These are phyloP conservation scores for Lucifuga dentata DNA, from an alignment of 2,113 vertebrate species.

Conservation along the genomic window DNA sequence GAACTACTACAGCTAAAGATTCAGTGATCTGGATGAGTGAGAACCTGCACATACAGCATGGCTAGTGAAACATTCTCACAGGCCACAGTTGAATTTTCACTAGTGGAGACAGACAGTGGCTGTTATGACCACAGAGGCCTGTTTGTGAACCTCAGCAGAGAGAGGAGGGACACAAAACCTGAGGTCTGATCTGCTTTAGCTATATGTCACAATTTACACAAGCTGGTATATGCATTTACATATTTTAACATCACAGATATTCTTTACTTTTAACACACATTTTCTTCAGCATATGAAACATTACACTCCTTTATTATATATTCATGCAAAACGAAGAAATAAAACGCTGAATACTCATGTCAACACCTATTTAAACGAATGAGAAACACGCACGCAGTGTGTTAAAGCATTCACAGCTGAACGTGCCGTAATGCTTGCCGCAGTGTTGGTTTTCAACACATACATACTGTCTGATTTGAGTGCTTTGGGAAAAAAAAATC, in stretches of 20 bases:
- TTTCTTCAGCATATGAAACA: neutral
- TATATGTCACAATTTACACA: neutral
- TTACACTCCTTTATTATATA: neutral
- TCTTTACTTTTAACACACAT: too few relatives aligned
- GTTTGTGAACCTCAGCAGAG: too few relatives aligned
- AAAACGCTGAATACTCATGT: constrained; percentile 18
- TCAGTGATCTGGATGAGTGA: too few relatives aligned
- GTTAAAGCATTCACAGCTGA: constrained; percentile 36
- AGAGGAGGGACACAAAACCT: too few relatives aligned
- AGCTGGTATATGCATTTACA: neutral
- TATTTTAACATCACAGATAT: neutral
- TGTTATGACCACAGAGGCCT: too few relatives aligned
- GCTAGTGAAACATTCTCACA: too few relatives aligned
- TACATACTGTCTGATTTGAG: constrained; percentile 45
- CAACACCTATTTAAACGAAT: constrained; percentile 22
- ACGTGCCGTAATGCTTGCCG: constrained; percentile 36
- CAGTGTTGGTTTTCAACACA: constrained; percentile 54
- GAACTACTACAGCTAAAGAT: too few relatives aligned
- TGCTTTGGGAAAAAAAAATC: constrained; percentile 13
- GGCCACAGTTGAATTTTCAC: too few relatives aligned
- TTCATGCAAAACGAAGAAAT: constrained; percentile 5
- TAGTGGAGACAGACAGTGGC: too few relatives aligned
- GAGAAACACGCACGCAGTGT: constrained; percentile 41
- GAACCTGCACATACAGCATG: too few relatives aligned
- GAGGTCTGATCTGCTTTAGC: neutral